phyloP scores from a whole-genome alignment of 2,113 vertebrate genomes.

The Sigmodon hispidus region DNA sequence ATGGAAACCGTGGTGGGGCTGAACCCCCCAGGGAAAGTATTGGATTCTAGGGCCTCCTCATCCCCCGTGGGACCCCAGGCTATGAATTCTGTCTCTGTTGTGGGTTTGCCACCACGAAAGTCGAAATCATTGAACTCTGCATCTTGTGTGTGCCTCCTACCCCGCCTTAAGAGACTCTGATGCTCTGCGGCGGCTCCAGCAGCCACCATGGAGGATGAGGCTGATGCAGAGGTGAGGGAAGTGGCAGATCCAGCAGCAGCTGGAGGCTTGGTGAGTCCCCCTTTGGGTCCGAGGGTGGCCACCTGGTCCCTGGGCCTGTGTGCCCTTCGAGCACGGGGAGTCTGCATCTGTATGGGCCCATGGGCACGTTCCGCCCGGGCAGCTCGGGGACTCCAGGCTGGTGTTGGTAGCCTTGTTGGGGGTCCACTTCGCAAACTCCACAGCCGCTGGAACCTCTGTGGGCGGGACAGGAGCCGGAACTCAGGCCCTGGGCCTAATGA shows the following conservation, averaged over 20 bases:
- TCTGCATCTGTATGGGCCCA: constrained; percentile 58
- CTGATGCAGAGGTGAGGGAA: not conserved
- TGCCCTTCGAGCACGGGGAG: constrained; percentile 66
- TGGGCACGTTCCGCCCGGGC: constrained; percentile 59
- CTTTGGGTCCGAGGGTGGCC: constrained; percentile 62
- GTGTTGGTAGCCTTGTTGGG: constrained; percentile 64
- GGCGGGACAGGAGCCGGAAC: constrained; percentile 78
- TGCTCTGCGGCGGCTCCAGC: constrained; percentile 23
- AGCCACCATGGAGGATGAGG: not conserved
- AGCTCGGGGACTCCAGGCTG: constrained; percentile 77
- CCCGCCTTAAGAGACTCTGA: constrained; percentile 73
- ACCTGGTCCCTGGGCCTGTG: constrained; percentile 74
- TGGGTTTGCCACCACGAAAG: constrained; percentile 75
- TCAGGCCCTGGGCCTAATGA: constrained; percentile 70
- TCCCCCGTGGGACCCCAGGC: constrained; percentile 88
- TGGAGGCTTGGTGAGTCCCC: constrained; percentile 57
- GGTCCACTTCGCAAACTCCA: constrained; percentile 81
- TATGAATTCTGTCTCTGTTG: constrained; percentile 85
- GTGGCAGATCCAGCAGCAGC: constrained; percentile 44
- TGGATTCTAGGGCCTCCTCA: constrained; percentile 83
- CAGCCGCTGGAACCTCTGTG: constrained; percentile 78
- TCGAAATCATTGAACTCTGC: constrained; percentile 54
- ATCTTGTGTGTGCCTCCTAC: constrained; percentile 78
- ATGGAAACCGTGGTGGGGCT: constrained; percentile 72
- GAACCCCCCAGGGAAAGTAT: constrained; percentile 80